Evolutionary conservation across 2,888 invertebrate genomes (phyloP).

Genomic region (Lycia hirtaria): DNA sequence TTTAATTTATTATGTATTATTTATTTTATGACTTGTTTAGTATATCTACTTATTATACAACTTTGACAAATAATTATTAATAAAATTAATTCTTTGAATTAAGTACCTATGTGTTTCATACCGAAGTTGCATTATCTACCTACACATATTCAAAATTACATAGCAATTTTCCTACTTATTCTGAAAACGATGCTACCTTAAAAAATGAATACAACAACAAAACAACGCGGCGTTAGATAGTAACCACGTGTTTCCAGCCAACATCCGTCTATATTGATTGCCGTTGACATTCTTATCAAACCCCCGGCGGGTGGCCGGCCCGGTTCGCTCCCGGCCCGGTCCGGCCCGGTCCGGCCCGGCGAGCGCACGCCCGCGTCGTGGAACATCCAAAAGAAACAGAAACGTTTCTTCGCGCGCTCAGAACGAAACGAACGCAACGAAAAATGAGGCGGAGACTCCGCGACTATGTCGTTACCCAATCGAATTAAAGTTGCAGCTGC

Average conservation of each 20-base stretch:
- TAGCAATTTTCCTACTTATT: too few relatives aligned
- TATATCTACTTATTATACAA: too few relatives aligned
- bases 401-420: conserved; percentile 85
- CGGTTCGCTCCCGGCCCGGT: conserved; percentile 10
- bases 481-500: conserved; percentile 54
- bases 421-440: conserved; percentile 77
- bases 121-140: too few relatives aligned
- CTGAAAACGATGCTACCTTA: not conserved
- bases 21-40: too few relatives aligned
- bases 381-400: conserved; percentile 85
- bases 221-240: conserved; percentile 16
- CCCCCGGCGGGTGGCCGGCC: conserved; percentile 65
- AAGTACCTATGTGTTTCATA: too few relatives aligned
- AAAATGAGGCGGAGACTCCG: conserved; percentile 82
- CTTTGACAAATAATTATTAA: too few relatives aligned
- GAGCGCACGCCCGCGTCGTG: conserved; percentile 75
- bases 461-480: conserved; percentile 71
- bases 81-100: too few relatives aligned
- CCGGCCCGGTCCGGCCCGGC: conserved; percentile 10
- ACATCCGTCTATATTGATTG: conserved; percentile 86
- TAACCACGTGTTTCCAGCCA: conserved; percentile 32
- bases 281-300: conserved; percentile 88
- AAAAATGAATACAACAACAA: conserved; percentile 15
- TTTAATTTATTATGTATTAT: too few relatives aligned
- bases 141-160: not conserved